These are phyloP conservation scores for Athene noctua DNA, from an alignment of 2,113 vertebrate genomes.

Conservation along the genomic window DNA sequence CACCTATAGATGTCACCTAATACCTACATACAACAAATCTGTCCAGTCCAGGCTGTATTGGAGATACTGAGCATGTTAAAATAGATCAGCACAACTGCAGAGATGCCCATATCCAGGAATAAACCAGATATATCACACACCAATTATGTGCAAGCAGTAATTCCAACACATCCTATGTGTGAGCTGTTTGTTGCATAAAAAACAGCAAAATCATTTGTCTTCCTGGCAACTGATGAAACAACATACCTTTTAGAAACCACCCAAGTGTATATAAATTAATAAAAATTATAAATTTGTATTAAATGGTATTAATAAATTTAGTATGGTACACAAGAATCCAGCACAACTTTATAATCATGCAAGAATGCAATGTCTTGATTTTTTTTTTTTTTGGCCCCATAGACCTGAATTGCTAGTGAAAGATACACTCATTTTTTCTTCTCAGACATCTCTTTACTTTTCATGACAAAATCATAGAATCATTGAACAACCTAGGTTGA, in stretches of 20 bases:
- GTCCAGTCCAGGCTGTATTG: background rate
- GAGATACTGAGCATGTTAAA: background rate
- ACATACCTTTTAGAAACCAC: background rate
- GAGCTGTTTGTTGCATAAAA: background rate
- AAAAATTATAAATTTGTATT: background rate
- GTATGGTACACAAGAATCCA: background rate
- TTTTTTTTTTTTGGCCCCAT: background rate
- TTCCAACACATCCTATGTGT: background rate
- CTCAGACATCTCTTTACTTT: background rate
- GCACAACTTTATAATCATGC: background rate
- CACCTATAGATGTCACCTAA: background rate
- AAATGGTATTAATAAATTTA: background rate
- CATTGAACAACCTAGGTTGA: background rate
- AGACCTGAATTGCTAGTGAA: background rate
- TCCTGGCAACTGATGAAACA: background rate
- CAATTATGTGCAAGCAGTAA: background rate
- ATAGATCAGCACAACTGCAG: background rate
- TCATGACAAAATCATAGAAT: background rate
- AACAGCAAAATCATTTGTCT: background rate
- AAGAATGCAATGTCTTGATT: background rate
- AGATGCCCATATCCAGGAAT: background rate
- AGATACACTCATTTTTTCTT: background rate
- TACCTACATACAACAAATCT: background rate
- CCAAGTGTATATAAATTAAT: background rate
- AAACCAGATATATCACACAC: background rate